Conservation (phyloP, 2,113 vertebrate species). For the Tetrao urogallus region DNA sequence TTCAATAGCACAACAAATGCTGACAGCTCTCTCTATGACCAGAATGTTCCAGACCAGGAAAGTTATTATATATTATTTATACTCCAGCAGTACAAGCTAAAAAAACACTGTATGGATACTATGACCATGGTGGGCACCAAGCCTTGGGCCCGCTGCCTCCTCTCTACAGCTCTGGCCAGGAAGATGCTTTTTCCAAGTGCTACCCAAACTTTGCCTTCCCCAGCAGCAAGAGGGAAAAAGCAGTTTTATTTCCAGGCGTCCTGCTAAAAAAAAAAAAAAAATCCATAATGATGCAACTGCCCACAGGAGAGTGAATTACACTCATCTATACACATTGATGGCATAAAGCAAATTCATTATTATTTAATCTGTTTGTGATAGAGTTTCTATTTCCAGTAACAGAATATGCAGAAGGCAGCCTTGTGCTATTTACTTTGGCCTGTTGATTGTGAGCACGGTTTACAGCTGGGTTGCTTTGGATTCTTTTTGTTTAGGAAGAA, state of each 20-base stretch:
- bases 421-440: neutral
- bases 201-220: neutral
- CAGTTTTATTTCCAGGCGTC: neutral
- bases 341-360: neutral
- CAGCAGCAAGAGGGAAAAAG: neutral
- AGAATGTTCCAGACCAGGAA: neutral
- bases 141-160: neutral
- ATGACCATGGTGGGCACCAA: neutral
- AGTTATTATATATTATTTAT: neutral
- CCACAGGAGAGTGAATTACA: neutral
- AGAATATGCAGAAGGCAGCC: neutral
- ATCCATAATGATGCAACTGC: neutral
- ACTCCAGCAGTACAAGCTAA: neutral
- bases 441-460: neutral
- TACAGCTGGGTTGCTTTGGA: neutral
- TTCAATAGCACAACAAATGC: neutral
- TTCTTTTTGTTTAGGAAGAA: neutral
- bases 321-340: neutral
- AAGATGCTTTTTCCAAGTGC: neutral
- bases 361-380: neutral
- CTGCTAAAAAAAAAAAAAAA: neutral
- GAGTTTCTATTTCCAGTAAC: neutral
- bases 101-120: neutral
- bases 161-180: neutral
- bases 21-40: neutral